Conservation (phyloP, 2,113 vertebrate species). For the Peromyscus californicus region DNA sequence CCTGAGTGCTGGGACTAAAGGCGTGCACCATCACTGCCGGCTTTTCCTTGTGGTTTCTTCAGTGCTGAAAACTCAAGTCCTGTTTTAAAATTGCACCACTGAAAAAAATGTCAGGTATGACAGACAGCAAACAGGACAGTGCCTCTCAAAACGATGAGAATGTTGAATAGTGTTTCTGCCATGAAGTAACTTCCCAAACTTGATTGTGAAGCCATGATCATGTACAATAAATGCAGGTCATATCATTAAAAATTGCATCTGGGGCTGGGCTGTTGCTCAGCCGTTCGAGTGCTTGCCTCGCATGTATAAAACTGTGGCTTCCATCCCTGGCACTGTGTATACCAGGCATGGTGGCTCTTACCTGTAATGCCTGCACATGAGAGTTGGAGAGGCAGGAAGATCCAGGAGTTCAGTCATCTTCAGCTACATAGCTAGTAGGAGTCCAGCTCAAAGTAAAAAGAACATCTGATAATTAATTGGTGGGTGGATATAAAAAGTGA, state of each 20-base stretch:
- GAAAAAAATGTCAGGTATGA: not conserved
- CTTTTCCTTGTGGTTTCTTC: not conserved
- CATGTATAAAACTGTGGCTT: not conserved
- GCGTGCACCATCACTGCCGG: not conserved
- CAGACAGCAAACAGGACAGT: accelerated
- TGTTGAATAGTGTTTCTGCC: not conserved
- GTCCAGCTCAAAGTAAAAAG: not conserved
- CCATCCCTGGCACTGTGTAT: not conserved
- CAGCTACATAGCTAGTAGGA: not conserved
- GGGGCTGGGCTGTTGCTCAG: not conserved
- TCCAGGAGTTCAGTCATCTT: not conserved
- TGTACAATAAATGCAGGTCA: not conserved
- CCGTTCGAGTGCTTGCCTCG: not conserved
- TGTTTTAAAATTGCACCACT: not conserved
- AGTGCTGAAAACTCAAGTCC: not conserved
- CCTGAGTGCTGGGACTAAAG: not conserved
- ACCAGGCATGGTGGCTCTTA: too few relatives aligned
- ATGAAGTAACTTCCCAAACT: not conserved
- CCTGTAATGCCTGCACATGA: not conserved
- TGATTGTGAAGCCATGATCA: not conserved
- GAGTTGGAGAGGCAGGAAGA: not conserved
- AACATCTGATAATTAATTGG: not conserved
- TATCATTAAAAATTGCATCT: not conserved
- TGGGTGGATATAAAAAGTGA: not conserved
- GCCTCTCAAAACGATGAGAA: too few relatives aligned